Base-by-base conservation (phyloP, 2,113 vertebrate genomes). In the Lophura nycthemera region DNA sequence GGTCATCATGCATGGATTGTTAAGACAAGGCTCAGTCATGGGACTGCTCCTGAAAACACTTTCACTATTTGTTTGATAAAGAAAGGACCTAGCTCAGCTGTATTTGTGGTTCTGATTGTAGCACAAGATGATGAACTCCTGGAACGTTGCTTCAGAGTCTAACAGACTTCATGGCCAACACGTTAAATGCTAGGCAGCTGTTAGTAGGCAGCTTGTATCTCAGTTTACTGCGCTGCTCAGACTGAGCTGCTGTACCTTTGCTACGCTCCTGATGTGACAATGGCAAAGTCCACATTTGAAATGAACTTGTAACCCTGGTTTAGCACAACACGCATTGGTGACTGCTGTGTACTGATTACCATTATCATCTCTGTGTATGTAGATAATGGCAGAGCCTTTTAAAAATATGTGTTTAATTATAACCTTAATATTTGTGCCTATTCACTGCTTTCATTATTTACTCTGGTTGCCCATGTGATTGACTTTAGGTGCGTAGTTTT, bases 11-110 rank as follows among this genome's bases (percentile, higher is more conserved):
- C 94, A 77, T 96, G 89, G 87, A 30, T 91, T 95, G 87, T 93
- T 96, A 91, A 91, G 89, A 79, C 81, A 89, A 92, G 92, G 67
- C 94, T 78, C 82, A 89, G 94, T 96, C 92, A 95, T 93, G 95
- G 91, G 94, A 91, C 89, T 80, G 67, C 89, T 95, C 78, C 83
- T 54, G n/a, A 94, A 78, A 83, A 47, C 71, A 88, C 77, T 95
- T 94, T 90, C 94, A 54, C 88, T 93, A 67, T 86, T 94, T 94
- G 43, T 54, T 81, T 93, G 86, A 94, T 94, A 86, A 96, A 96
- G 88, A 92, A 93, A 95, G 59, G 70, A 76, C 82, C 84, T 91
- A 76, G 54, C 54, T 84, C 61, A 75, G 71, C 94, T 85, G 29
- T 7, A 1, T 86, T 67, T 86, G 38, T 92, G 64, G 20, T 74